Evolutionary conservation across 1,140 invertebrate genomes (phyloP), one percentile per base, ranked within the genome.

Genomic region (Dendroctonus valens): DNA sequence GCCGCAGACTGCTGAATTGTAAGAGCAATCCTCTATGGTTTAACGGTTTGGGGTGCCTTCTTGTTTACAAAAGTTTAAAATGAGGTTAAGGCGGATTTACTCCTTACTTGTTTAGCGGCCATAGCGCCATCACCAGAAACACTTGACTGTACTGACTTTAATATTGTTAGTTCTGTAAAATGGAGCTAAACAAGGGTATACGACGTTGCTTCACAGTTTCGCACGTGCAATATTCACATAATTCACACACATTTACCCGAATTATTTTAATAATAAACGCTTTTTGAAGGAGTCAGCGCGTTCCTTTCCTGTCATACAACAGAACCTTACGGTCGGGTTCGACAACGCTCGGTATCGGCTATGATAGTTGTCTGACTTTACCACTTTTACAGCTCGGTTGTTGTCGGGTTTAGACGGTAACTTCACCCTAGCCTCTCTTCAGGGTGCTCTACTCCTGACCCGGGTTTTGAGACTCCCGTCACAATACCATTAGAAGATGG

Each of bases 1-100:
- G 59, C 0, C 44, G 14, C 2, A 7, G 7, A 40, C 26, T 46
- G 44, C 12, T 46, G 12, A 9, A 46, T 11, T 46, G 9, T 46
- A 4, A 12, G 9, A 11, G 44, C 44, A 46, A 12, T 46, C 12
- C 12, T 46, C 44, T 46, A 46, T 11, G 2, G 12, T 42, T n/a
- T 26, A 26, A 3, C 26, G 1, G 26, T 3, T 26, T 65, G 6
- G 26, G 26, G 26, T 61, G 42, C 49, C 50, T 53, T 26, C 49
- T 72, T 72, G 71, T 72, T 72, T 69, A 72, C 67, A 70, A 67
- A 60, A 63, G 54, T 57, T 48, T 58, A 52, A 59, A 75, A 73
- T 76, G 74, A 76, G 73, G 74, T 75, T 74, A 75, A 76, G 73
- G 73, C 70, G 72, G 69, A 72, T 76, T 72, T 70, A 63, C 72